A percentile compares a stretch with the other conserved stretches of the same genome.
These are phyloP conservation scores for Gallinago stenura DNA, from an alignment of 2,797 vertebrate genomes.

Conservation along the genomic window DNA sequence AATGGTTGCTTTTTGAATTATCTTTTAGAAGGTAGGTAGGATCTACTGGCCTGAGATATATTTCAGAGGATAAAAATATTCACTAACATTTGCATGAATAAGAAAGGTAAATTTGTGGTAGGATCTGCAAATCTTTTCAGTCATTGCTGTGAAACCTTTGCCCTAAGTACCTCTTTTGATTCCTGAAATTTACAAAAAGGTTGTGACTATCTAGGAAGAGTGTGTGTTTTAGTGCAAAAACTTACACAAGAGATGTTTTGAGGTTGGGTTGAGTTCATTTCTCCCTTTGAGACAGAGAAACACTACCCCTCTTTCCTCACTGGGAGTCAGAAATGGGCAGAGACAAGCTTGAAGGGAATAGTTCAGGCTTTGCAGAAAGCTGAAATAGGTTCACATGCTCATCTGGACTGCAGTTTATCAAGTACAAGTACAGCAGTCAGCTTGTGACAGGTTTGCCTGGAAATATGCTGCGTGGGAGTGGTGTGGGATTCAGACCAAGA, in stretches of 20 bases:
- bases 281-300: background rate
- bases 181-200: background rate
- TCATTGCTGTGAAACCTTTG: background rate
- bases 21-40: background rate
- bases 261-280: background rate
- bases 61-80: background rate
- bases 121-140: background rate
- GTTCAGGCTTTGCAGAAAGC: background rate
- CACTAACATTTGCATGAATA: background rate
- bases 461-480: fast-evolving
- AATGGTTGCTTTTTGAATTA: background rate
- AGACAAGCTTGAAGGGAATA: background rate
- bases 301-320: background rate
- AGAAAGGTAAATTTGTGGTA: background rate
- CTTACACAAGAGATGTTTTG: background rate
- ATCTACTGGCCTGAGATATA: background rate
- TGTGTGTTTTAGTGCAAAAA: background rate
- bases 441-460: background rate
- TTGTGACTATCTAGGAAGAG: background rate
- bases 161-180: background rate
- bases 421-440: background rate
- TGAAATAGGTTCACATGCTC: background rate
- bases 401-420: background rate
- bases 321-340: background rate
- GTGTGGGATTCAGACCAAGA: background rate